Conservation (phyloP, 1,140 invertebrate species). For the Anoplolepis gracilipes region DNA sequence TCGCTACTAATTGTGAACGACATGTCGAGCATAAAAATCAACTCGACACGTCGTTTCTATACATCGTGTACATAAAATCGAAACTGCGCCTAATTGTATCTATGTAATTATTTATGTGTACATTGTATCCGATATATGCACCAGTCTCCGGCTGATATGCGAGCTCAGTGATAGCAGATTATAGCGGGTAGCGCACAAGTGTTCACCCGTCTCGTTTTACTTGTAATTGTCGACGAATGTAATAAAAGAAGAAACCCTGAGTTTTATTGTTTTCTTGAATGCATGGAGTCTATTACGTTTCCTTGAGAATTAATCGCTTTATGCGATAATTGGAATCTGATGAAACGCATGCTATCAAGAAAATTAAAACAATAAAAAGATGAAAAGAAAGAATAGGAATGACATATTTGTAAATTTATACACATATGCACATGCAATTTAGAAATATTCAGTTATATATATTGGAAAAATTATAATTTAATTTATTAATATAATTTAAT, state of each 20-base stretch:
- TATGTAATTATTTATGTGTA: slow-evolving; percentile 74
- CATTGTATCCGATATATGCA: slow-evolving; percentile 58
- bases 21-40: background rate
- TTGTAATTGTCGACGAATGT: slow-evolving; percentile 39
- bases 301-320: background rate
- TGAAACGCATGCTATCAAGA: background rate
- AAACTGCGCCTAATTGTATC: slow-evolving; percentile 71
- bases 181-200: background rate
- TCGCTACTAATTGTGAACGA: background rate
- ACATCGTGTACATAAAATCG: slow-evolving; percentile 66
- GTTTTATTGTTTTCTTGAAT: background rate
- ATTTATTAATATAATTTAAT: too few relatives aligned
- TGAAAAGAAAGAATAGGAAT: background rate
- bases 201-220: background rate
- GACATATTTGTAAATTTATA: too few relatives aligned
- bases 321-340: background rate
- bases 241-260: slow-evolving; percentile 20
- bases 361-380: background rate
- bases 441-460: too few relatives aligned
- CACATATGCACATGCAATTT: too few relatives aligned
- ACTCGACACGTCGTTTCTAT: background rate
- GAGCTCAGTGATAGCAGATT: background rate
- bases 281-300: background rate
- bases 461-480: background rate
- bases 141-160: background rate